Percentiles rank a stretch among this genome's conserved stretches.
Conservation (phyloP, 2,113 vertebrate species). For the Brienomyrus longianalis region DNA sequence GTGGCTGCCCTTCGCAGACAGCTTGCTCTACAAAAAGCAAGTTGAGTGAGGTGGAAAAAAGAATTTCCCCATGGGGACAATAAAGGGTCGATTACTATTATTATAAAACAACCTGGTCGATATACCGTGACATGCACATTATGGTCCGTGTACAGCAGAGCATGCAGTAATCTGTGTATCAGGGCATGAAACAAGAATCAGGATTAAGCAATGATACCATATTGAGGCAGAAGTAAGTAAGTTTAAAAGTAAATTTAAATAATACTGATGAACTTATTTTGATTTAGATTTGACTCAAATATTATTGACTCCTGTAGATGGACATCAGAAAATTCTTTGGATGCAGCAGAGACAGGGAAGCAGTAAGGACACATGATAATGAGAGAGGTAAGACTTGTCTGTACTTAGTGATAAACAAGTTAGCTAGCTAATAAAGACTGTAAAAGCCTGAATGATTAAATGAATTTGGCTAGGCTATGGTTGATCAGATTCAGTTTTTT, state of each 20-base stretch:
- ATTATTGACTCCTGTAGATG: neutral
- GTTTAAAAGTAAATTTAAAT: neutral
- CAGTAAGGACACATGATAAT: neutral
- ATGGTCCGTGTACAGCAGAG: neutral
- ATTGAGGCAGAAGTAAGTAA: neutral
- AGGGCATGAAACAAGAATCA: neutral
- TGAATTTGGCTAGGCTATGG: too few species aligned
- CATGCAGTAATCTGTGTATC: neutral
- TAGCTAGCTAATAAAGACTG: neutral
- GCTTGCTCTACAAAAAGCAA: too few species aligned
- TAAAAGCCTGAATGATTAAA: too few species aligned
- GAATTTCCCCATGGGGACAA: too few species aligned
- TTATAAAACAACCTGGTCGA: too few species aligned
- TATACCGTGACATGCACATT: neutral
- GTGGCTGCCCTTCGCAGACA: too few species aligned
- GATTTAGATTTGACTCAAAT: conserved; percentile 1
- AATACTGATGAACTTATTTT: neutral
- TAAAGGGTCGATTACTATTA: too few species aligned
- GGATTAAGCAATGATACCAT: neutral
- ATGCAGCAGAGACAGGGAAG: conserved; percentile 11
- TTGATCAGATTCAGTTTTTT: too few species aligned
- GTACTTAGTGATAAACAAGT: neutral
- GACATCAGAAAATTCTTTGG: neutral
- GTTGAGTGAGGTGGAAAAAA: too few species aligned
- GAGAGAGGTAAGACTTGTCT: neutral